Evolutionary conservation across 2,113 vertebrate species (phyloP).

Genomic region (Callospermophilus lateralis): DNA sequence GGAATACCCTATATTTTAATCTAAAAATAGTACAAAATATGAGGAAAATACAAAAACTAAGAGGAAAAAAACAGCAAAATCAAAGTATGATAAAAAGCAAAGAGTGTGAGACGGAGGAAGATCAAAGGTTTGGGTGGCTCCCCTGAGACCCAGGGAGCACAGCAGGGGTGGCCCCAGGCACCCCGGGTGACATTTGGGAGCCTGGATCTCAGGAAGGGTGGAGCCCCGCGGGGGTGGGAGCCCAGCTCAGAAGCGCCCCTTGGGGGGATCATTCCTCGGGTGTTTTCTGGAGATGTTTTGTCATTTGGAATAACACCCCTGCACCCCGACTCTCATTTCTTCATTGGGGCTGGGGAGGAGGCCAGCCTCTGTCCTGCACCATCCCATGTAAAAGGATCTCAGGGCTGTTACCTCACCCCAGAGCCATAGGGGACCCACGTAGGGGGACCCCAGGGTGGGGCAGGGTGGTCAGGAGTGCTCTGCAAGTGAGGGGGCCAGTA

Average conservation of each 20-base stretch:
- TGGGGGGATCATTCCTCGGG: no score
- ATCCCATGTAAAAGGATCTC: neutral
- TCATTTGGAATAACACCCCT: neutral
- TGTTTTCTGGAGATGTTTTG: neutral
- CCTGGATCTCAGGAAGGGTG: accelerated
- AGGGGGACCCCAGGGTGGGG: neutral
- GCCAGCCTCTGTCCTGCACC: neutral
- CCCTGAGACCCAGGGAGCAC: neutral
- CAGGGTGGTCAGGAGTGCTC: neutral
- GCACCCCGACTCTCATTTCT: neutral
- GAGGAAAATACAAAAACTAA: conserved; percentile 56
- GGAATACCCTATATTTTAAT: conserved; percentile 52
- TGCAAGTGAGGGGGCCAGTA: neutral
- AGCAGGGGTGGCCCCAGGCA: neutral
- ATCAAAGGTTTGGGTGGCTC: neutral
- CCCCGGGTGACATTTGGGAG: accelerated
- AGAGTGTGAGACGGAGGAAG: neutral
- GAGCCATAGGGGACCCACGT: no score
- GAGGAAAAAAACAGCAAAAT: neutral
- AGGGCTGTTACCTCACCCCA: neutral
- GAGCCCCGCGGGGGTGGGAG: no score
- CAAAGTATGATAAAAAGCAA: conserved; percentile 6
- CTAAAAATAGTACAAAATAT: conserved; percentile 64
- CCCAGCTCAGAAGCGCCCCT: no score
- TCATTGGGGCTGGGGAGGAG: neutral